Evolutionary conservation across 2,113 vertebrate species (phyloP).

Genomic region (Carassius auratus): DNA sequence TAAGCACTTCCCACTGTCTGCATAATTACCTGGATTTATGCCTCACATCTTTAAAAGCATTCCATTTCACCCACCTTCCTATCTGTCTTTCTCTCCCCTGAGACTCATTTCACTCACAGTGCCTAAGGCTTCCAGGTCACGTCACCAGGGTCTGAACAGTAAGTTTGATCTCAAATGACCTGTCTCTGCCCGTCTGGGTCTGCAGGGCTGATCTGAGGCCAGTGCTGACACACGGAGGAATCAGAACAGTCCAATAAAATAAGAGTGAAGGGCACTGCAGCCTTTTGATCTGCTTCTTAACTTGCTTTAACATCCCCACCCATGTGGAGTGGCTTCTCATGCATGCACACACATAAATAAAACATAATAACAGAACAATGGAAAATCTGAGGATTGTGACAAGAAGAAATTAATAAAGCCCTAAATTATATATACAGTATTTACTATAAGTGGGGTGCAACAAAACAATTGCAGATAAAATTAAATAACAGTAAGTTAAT

Average conservation of each 20-base stretch:
- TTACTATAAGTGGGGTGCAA: not conserved
- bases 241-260: slow-evolving; percentile 35
- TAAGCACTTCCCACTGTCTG: slow-evolving; percentile 19
- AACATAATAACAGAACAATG: slow-evolving; percentile 11
- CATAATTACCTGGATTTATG: slow-evolving; percentile 45
- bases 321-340: slow-evolving; percentile 16
- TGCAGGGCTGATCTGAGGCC: slow-evolving; percentile 18
- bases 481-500: not conserved
- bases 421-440: not conserved
- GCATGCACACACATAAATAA: not conserved
- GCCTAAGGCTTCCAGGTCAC: slow-evolving; percentile 26
- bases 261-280: slow-evolving; percentile 39
- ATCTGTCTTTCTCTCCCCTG: not conserved
- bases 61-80: not conserved
- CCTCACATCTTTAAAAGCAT: slow-evolving; percentile 5
- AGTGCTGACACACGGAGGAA: not conserved
- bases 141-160: slow-evolving; percentile 41
- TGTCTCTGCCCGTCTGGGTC: slow-evolving; percentile 23
- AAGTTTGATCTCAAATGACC: slow-evolving; percentile 38
- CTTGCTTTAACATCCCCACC: slow-evolving; percentile 12
- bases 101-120: slow-evolving; percentile 14
- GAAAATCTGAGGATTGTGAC: not conserved
- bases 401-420: slow-evolving; percentile 17
- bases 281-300: slow-evolving; percentile 32
- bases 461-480: not conserved